Conservation (phyloP, 2,113 vertebrate genomes). For the Halichoeres trimaculatus region DNA sequence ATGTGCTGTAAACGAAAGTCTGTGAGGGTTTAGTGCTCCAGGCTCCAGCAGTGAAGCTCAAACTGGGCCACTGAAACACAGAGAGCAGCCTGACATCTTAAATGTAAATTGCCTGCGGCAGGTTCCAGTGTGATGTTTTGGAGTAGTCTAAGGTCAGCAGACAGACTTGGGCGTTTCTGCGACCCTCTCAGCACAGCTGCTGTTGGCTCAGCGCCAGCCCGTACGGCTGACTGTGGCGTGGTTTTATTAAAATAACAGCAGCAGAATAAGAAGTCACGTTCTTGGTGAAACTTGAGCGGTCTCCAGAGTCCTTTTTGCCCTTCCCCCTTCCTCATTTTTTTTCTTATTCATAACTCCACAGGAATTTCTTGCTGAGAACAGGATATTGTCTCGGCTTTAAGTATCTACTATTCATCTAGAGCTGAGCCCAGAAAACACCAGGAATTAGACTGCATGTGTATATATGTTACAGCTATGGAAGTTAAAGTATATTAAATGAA, state of each 20-base stretch:
- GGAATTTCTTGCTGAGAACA: conserved; percentile 69
- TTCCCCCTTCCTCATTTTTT: conserved; percentile 31
- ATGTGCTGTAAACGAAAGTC: too few species aligned
- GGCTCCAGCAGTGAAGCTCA: background rate
- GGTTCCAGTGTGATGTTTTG: conserved; percentile 6
- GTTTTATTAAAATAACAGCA: conserved; percentile 77
- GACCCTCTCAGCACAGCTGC: conserved; percentile 58
- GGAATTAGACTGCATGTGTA: conserved; percentile 29
- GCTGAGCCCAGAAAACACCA: conserved; percentile 37
- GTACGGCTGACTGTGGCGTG: conserved; percentile 46
- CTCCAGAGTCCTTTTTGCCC: conserved; percentile 41
- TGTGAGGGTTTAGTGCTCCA: background rate
- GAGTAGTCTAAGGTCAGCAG: conserved; percentile 61
- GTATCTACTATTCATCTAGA: conserved; percentile 47
- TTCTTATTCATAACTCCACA: conserved; percentile 59
- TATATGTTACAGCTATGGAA: conserved; percentile 8
- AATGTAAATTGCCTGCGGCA: background rate
- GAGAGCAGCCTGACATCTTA: background rate
- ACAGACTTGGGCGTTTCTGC: conserved; percentile 48
- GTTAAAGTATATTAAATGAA: conserved; percentile 14
- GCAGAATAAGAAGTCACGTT: conserved; percentile 58
- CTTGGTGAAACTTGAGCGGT: conserved; percentile 58
- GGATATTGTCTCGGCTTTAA: conserved; percentile 74
- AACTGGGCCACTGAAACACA: background rate
- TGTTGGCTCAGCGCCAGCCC: conserved; percentile 59